A percentile compares a stretch with the other conserved stretches of the same genome.
Conservation (phyloP, 1,140 invertebrate genomes). For the Centruroides sculpturatus region DNA sequence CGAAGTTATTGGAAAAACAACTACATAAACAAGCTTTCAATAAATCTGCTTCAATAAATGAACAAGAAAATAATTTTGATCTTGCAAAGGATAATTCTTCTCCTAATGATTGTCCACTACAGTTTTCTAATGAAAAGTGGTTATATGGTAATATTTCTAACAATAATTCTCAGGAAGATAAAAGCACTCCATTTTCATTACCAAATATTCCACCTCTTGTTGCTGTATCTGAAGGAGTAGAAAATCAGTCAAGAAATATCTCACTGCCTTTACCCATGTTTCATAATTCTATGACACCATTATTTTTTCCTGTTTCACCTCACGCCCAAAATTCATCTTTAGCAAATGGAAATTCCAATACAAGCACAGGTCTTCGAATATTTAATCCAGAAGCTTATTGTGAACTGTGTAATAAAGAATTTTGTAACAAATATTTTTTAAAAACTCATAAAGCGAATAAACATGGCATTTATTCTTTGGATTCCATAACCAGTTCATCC, state of each 20-base stretch:
- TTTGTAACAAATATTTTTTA: conserved; percentile 97
- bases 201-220: conserved; percentile 16
- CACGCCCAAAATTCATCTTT: conserved; percentile 18
- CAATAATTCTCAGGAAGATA: neutral
- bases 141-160: no score
- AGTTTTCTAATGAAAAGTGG: neutral
- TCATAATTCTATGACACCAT: conserved; percentile 19
- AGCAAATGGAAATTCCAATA: conserved; percentile 8
- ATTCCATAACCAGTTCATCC: neutral
- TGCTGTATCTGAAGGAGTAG: conserved; percentile 9
- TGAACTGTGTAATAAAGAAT: conserved; percentile 35
- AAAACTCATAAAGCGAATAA: conserved; percentile 94
- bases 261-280: conserved; percentile 18
- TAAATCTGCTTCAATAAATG: conserved; percentile 4
- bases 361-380: conserved; percentile 44
- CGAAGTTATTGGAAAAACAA: conserved; percentile 12
- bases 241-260: conserved; percentile 6
- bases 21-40: conserved; percentile 10
- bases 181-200: conserved; percentile 12
- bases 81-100: neutral
- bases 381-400: conserved; percentile 93
- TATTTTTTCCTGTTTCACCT: conserved; percentile 17
- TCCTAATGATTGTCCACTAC: neutral
- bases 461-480: conserved; percentile 51
- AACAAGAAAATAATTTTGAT: conserved; percentile 1